Evolutionary conservation across 2,888 invertebrate species (phyloP).

Genomic region (Ormia ochracea): DNA sequence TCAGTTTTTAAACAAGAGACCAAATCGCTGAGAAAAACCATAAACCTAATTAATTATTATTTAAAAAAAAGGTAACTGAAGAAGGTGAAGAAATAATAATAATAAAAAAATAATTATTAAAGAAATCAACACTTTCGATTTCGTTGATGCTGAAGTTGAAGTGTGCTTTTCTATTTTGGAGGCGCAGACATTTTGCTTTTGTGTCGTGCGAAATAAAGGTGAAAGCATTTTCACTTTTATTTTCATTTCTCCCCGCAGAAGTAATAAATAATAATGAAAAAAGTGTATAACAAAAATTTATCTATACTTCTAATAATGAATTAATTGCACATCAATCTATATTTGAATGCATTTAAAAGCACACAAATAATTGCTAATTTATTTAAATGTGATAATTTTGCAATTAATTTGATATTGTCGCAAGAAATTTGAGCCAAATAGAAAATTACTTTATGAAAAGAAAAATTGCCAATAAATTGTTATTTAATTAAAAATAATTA

Average conservation of each 20-base stretch:
- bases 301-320: not conserved
- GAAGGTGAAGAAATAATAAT: slow-evolving; percentile 6
- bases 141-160: slow-evolving; percentile 24
- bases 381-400: slow-evolving; percentile 12
- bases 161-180: not conserved
- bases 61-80: not conserved
- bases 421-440: slow-evolving; percentile 3
- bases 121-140: slow-evolving; percentile 55
- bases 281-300: not conserved
- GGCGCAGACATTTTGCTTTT: not conserved
- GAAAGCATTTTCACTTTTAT: slow-evolving; percentile 73
- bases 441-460: not conserved
- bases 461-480: not conserved
- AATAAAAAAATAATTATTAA: slow-evolving; percentile 22
- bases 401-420: not conserved
- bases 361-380: not conserved
- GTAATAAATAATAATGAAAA: not conserved
- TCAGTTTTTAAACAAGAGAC: slow-evolving; percentile 35
- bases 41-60: slow-evolving; percentile 18
- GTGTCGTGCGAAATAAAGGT: slow-evolving; percentile 66
- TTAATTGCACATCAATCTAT: not conserved
- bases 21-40: not conserved
- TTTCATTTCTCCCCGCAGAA: slow-evolving; percentile 16
- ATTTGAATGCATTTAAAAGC: not conserved
- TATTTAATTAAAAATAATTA: not conserved